Evolutionary conservation across 1,140 invertebrate species (phyloP), one percentile per base, ranked within the genome.

Genomic region (Macrostomum lignano): DNA sequence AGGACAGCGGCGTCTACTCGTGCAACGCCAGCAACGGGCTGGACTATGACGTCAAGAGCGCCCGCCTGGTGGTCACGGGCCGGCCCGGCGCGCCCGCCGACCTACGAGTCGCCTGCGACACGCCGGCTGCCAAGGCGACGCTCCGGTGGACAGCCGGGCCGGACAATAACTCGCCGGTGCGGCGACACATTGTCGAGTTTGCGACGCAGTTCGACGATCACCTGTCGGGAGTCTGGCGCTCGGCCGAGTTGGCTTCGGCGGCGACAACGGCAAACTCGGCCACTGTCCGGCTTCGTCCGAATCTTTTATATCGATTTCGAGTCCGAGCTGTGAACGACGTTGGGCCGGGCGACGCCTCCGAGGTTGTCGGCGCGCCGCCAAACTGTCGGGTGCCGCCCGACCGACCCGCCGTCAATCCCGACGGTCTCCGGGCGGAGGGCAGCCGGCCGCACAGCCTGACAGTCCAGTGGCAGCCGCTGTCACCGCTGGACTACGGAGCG

Each of bases 21-120:
- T 28, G 26, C 19, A 28, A 28, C 19, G 26, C 26, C 4, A 15
- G 14, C 15, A 28, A 28, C 19, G 26, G 26, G 14, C 15, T 28
- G 15, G 26, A 28, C 9, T 28, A 17, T 14, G 26, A 28, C 19
- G 7, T 28, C 19, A 14, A 17, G 9, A 28, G 19, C 15, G 19
- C 19, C 19, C 14, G 19, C 15, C 26, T 28, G 3, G 14, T 15
- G 19, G 26, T 28, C 19, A n/a, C n/a, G n/a, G n/a, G n/a, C n/a
- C n/a, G n/a, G n/a, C n/a, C n/a, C n/a, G n/a, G n/a, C n/a, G n/a
- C n/a, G n/a, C n/a, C n/a, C n/a, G n/a, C n/a, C n/a, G n/a, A n/a
- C n/a, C n/a, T n/a, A n/a, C n/a, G n/a, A n/a, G n/a, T n/a, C n/a
- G n/a, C n/a, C n/a, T n/a, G n/a, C n/a, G n/a, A n/a, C n/a, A n/a